Percentiles rank a stretch among this genome's conserved stretches.
phyloP scores from a whole-genome alignment of 2,113 vertebrate species.

The pig (Sus scrofa) region T2T-Sscrofa CM000820.6:126066001-126066500 shows the following conservation, averaged over 20 bases:
- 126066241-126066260: neutral
- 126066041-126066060: neutral
- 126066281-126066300: neutral
- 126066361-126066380: neutral
- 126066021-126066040: neutral
- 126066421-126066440: neutral
- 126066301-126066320: neutral
- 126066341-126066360: neutral
- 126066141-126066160: neutral
- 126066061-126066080: neutral
- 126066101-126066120: neutral
- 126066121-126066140: too few relatives aligned
- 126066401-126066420: neutral
- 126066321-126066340: neutral
- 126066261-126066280: neutral
- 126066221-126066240: neutral
- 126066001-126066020: neutral
- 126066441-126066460: neutral
- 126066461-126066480: constrained; percentile 10
- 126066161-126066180: neutral
- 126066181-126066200: neutral
- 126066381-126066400: constrained; percentile 2
- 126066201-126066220: neutral
- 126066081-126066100: neutral
- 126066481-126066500: neutral